A percentile compares a stretch with the other conserved stretches of the same genome.
Conservation (phyloP, 2,113 vertebrate genomes). For the Acanthochromis polyacanthus region DNA sequence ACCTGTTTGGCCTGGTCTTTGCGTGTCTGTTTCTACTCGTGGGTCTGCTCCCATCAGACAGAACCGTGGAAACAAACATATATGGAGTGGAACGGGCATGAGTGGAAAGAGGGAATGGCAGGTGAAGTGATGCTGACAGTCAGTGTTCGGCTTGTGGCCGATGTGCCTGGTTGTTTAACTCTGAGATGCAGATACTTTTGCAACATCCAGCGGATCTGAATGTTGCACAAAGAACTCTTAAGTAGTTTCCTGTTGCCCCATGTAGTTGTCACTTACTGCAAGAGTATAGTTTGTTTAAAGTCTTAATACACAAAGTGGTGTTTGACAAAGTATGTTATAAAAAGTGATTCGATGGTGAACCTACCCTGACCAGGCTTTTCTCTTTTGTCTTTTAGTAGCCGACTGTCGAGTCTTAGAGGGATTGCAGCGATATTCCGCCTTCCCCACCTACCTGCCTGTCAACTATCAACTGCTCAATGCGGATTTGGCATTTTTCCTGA, state of each 20-base stretch:
- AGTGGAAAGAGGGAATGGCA: too few species aligned
- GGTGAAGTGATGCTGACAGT: too few species aligned
- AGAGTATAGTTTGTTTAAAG: not conserved
- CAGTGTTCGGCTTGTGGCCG: too few species aligned
- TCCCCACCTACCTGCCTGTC: slow-evolving; percentile 94
- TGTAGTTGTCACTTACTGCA: not conserved
- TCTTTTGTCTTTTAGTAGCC: slow-evolving; percentile 83
- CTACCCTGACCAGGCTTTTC: slow-evolving; percentile 51
- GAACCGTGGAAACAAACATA: too few species aligned
- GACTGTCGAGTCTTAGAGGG: slow-evolving; percentile 87
- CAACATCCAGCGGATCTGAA: too few species aligned
- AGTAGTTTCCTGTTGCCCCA: not conserved
- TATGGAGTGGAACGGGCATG: too few species aligned
- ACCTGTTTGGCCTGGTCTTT: too few species aligned
- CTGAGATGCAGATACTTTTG: too few species aligned
- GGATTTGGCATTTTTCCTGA: slow-evolving; percentile 92
- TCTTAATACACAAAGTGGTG: slow-evolving; percentile 2
- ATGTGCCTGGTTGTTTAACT: too few species aligned
- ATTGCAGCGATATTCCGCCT: slow-evolving; percentile 88
- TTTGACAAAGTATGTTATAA: not conserved
- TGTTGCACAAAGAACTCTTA: too few species aligned
- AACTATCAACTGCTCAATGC: slow-evolving; percentile 88
- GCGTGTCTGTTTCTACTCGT: too few species aligned
- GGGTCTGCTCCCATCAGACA: too few species aligned
- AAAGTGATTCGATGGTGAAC: not conserved